Percentiles rank a stretch among this genome's conserved stretches.
Conservation (phyloP, 2,797 vertebrate species). For the Salmo trutta region DNA sequence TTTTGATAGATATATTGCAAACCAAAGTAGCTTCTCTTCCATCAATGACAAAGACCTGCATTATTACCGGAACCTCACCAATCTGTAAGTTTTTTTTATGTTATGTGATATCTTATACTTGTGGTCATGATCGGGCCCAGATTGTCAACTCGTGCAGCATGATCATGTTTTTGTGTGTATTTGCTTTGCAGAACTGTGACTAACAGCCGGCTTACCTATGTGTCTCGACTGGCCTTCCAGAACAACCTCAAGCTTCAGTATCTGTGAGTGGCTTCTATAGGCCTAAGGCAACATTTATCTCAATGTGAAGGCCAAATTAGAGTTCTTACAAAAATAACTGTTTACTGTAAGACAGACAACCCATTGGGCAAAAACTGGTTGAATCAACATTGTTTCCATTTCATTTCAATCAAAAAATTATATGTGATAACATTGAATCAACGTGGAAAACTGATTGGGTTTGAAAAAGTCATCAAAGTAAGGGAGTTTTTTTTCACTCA, state of each 20-base stretch:
- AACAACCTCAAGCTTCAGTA: constrained; percentile 90
- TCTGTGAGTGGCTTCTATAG: constrained; percentile 62
- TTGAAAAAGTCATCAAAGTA: too few relatives aligned
- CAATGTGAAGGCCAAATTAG: neutral
- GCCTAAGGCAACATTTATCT: neutral
- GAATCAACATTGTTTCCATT: too few relatives aligned
- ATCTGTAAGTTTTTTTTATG: constrained; percentile 85
- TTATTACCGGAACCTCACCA: constrained; percentile 90
- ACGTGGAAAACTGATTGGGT: too few relatives aligned
- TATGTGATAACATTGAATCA: too few relatives aligned
- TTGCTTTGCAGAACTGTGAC: constrained; percentile 84
- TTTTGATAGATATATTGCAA: constrained; percentile 88
- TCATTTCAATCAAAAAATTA: too few relatives aligned
- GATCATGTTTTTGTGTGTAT: constrained; percentile 35
- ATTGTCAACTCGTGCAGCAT: neutral
- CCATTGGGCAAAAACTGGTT: too few relatives aligned
- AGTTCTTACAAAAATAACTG: neutral
- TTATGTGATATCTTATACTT: neutral
- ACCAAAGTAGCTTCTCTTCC: constrained; percentile 88
- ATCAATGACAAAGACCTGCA: constrained; percentile 93
- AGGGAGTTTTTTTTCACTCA: too few relatives aligned
- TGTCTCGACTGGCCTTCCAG: constrained; percentile 89
- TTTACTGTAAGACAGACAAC: neutral
- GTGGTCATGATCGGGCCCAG: neutral
- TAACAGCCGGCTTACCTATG: constrained; percentile 88